These are phyloP conservation scores for Vimba vimba DNA, from an alignment of 2,113 vertebrate species.

Conservation along the genomic window DNA sequence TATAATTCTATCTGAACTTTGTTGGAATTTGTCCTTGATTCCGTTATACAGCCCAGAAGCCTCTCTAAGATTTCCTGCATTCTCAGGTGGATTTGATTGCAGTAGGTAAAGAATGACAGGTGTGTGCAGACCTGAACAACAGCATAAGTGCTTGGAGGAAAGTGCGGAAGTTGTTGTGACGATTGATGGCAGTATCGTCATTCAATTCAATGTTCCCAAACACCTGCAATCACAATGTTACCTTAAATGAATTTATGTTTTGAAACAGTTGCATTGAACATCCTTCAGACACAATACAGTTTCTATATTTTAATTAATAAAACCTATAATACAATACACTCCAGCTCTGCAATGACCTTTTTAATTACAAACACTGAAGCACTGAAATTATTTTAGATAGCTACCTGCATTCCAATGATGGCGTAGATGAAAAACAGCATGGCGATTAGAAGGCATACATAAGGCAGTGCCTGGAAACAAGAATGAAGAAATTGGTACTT, in stretches of 20 bases:
- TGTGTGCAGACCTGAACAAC: conserved; percentile 84
- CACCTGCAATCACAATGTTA: conserved; percentile 75
- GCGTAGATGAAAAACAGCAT: conserved; percentile 99
- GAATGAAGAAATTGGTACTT: conserved; percentile 43
- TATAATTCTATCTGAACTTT: neutral
- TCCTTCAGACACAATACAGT: neutral
- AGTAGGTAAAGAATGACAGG: neutral
- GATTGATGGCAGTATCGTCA: conserved; percentile 89
- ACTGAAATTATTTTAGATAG: neutral
- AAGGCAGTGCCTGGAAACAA: conserved; percentile 87
- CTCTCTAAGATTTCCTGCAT: neutral
- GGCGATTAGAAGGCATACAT: conserved; percentile 95
- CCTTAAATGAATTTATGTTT: neutral
- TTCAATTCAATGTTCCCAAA: conserved; percentile 95
- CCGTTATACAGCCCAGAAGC: neutral
- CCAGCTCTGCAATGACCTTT: neutral
- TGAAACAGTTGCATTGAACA: neutral
- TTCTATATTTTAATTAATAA: neutral
- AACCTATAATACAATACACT: neutral
- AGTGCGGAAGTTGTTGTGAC: conserved; percentile 95
- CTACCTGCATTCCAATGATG: conserved; percentile 98
- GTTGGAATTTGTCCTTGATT: neutral
- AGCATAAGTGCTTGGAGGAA: conserved; percentile 96
- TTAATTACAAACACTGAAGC: neutral
- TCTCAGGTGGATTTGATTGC: conserved; percentile 7